Evolutionary conservation across 2,797 vertebrate species (phyloP), one percentile per base, ranked within the genome.

Genomic region (Cryptoblepharus egeriae): DNA sequence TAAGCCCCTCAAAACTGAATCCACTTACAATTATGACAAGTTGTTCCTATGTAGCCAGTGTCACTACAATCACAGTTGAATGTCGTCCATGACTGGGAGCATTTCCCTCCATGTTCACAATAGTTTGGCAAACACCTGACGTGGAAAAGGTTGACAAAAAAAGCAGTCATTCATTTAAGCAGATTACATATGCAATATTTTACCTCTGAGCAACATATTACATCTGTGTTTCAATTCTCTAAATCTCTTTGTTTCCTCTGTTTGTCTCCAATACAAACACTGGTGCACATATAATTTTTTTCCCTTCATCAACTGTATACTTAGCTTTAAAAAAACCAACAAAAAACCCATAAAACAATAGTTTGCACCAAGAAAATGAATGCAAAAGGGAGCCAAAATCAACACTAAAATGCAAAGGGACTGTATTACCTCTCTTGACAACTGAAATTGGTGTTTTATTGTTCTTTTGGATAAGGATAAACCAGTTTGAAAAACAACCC

Each of bases 21-120:
- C 75, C 89, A 97, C 98, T 98, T 90, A 99, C 99, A 97, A 95
- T 98, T 97, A 91, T 99, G 99, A 87, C 99, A 99, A 37, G 98
- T 99, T 3, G 96, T 96, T 71, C 98, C 99, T 0, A 74, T 94
- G 92, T 99, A 99, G 69, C 97, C 97, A 0, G 97, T 98, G 57
- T 96, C 95, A 0, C 95, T 96, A 39, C 99, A 99, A 93, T 99
- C 96, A 0, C 99, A 99, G 91, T 95, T 93, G 92, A 99, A 99
- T 15, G 96, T 95, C n/a, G 86, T 93, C 99, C 99, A 99, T 3
- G 97, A 97, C 93, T 99, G 99, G 39, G 96, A 96, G 86, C 99
- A 99, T 85, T 91, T 96, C 75, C 97, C 97, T 67, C 96, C 97
- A 0, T 99, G 98, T 89, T 99, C 98, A 87, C 99, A 99, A 76